These are phyloP conservation scores for Chelonia mydas DNA, from an alignment of 2,797 vertebrate genomes.

Conservation along the genomic window DNA sequence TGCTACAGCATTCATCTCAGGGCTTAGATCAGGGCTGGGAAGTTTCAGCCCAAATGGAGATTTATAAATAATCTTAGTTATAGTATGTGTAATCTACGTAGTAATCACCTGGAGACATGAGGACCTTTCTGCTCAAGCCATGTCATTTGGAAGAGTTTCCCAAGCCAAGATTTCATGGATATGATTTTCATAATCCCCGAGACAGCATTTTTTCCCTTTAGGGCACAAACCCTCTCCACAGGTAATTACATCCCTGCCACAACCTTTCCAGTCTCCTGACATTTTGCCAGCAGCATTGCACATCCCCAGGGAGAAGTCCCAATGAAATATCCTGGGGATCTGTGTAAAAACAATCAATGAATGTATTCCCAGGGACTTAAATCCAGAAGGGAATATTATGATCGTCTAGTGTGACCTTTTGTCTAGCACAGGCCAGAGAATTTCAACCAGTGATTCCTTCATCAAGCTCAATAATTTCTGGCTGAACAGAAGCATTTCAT, in stretches of 20 bases:
- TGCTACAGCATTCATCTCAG: background rate
- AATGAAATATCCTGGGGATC: background rate
- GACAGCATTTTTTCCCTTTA: background rate
- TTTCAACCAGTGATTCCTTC: background rate
- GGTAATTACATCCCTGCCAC: background rate
- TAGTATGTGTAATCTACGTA: background rate
- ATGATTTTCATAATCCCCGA: background rate
- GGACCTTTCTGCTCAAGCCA: background rate
- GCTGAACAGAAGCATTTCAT: background rate
- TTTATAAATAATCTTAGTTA: fast-evolving
- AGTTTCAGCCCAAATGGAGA: conserved; percentile 23
- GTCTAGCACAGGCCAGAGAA: background rate
- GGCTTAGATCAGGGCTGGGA: background rate
- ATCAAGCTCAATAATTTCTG: background rate
- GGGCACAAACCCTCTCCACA: background rate
- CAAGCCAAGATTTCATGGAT: background rate
- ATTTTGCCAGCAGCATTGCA: background rate
- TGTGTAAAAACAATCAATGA: background rate
- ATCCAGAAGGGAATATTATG: background rate
- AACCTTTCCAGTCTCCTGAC: background rate
- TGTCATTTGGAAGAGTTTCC: background rate
- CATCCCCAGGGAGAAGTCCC: fast-evolving
- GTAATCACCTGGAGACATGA: background rate
- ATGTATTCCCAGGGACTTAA: background rate
- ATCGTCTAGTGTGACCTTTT: background rate